Evolutionary conservation across 1,140 invertebrate genomes (phyloP).

Genomic region (Bicyclus anynana): DNA sequence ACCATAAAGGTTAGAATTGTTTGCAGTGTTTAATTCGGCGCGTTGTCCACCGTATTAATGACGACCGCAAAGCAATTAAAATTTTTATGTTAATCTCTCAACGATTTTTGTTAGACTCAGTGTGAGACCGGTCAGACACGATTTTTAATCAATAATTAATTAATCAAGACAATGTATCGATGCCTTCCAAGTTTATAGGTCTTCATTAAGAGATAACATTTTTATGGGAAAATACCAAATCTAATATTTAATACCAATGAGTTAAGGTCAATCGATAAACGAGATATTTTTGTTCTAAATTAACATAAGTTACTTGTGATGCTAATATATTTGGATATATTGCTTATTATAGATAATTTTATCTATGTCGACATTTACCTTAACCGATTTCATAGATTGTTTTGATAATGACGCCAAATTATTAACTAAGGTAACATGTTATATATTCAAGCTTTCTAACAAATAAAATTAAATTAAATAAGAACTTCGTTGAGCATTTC

Average conservation of each 20-base stretch:
- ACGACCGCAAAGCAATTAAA: slow-evolving; percentile 60
- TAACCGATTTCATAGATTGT: background rate
- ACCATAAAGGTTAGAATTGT: background rate
- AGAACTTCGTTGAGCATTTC: too few relatives aligned
- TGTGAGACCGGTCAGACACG: slow-evolving; percentile 48
- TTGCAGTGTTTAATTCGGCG: background rate
- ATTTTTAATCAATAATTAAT: slow-evolving; percentile 62
- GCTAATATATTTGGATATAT: background rate
- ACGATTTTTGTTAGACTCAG: slow-evolving; percentile 30
- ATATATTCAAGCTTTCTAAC: too few relatives aligned
- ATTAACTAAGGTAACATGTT: background rate
- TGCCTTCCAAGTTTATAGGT: slow-evolving; percentile 37
- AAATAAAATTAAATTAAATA: too few relatives aligned
- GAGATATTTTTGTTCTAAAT: slow-evolving; percentile 10
- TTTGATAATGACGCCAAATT: background rate
- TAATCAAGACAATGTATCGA: slow-evolving; percentile 53
- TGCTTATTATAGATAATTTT: background rate
- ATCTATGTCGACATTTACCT: background rate
- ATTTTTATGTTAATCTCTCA: slow-evolving; percentile 67
- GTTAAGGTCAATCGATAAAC: slow-evolving; percentile 4
- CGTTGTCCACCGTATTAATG: slow-evolving; percentile 44
- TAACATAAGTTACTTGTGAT: slow-evolving; percentile 5
- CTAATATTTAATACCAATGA: slow-evolving; percentile 12
- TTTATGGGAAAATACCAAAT: slow-evolving; percentile 15
- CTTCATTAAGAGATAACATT: slow-evolving; percentile 26